Evolutionary conservation across 2,797 vertebrate species (phyloP), one percentile per base, ranked within the genome.

Genomic region (Hozukius guyotensis): DNA sequence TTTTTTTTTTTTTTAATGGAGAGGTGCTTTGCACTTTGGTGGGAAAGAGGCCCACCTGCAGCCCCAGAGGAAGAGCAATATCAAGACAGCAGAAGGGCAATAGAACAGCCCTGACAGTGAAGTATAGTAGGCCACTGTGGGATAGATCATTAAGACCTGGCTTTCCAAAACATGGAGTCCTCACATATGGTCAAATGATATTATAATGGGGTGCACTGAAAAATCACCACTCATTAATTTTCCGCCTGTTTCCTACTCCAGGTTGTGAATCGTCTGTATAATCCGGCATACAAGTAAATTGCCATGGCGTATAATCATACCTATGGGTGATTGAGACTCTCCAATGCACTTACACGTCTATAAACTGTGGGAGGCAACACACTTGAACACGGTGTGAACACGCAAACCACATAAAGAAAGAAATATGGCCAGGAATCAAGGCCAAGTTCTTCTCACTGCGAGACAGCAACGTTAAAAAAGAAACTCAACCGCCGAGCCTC

Each of bases 41-140:
- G 64, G 34, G 80, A 78, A 77, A 66, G 22, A 31, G n/a, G 62
- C 59, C 64, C 67, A 82, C 77, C 78, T 84, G 77, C 31, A 74
- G 65, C 60, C 56, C 38, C 38, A 79, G 36, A 68, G 60, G 36
- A 74, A 61, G 67, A 60, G 22, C 14, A n/a, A 38, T 9, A 22
- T 31, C 14, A 73, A 22, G n/a, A 72, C 22, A 81, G 31, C 24
- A 76, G 36, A 60, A 27, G 52, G 61, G 20, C 18, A 55, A 56
- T 3, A 62, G 59, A 64, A 34, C 8, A 72, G 52, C 18, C 20
- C n/a, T 42, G 27, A 80, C 29, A 36, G 18, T 73, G n/a, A 75
- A 52, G 46, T 42, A 52, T 12, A 32, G 36, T 11, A 5, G 22
- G 42, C 49, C 14, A 31, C 24, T 42, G n/a, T 38, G 24, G 55